Evolutionary conservation across 2,888 invertebrate species (phyloP).

Genomic region (Conistra vaccinii): DNA sequence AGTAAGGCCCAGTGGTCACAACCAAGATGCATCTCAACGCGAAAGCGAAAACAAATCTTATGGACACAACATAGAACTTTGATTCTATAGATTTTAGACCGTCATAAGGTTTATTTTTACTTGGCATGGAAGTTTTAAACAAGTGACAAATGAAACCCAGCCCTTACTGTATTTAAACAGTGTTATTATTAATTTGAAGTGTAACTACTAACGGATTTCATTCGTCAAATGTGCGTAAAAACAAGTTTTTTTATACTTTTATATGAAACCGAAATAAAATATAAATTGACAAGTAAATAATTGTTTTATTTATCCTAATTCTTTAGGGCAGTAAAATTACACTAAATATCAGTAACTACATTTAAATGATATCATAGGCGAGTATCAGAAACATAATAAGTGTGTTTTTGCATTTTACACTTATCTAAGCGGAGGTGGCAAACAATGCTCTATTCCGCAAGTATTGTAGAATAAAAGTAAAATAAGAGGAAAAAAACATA

Average conservation of each 20-base stretch:
- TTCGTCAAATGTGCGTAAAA: conserved; percentile 25
- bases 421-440: not conserved
- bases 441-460: not conserved
- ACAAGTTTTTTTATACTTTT: conserved; percentile 64
- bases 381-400: conserved; percentile 1
- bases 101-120: conserved; percentile 26
- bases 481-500: not conserved
- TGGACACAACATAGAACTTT: not conserved
- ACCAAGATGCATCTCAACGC: not conserved
- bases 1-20: no score
- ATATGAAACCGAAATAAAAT: conserved; percentile 63
- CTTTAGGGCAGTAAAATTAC: not conserved
- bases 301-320: conserved; percentile 57
- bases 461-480: not conserved
- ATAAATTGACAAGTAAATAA: conserved; percentile 41
- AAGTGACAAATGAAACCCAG: conserved; percentile 28
- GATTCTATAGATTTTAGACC: not conserved
- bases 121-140: not conserved
- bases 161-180: conserved; percentile 31
- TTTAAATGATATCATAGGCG: not conserved
- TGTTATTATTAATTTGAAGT: conserved; percentile 59
- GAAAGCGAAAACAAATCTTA: conserved; percentile 31
- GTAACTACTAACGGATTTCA: conserved; percentile 24
- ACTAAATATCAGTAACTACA: not conserved
- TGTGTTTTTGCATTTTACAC: not conserved